phyloP scores from a whole-genome alignment of 2,888 invertebrate species.

The Cinara cedri region DNA sequence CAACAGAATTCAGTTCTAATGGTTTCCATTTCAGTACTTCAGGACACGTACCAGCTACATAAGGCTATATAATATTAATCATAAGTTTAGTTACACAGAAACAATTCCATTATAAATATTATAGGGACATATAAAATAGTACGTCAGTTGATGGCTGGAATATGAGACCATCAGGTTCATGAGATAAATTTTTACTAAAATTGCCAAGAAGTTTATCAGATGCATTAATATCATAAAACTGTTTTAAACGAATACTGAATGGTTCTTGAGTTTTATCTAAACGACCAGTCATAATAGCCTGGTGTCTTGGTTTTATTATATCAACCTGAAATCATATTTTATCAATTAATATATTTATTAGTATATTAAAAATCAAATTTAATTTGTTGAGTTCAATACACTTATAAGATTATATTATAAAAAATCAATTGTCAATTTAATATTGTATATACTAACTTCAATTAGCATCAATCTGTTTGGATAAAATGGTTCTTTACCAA shows the following conservation, averaged over 20 bases:
- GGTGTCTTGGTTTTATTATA: conserved; percentile 66
- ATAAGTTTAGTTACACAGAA: conserved; percentile 29
- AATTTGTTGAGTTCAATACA: not conserved
- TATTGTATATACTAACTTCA: conserved; percentile 62
- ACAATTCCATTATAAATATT: not conserved
- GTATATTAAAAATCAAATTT: not conserved
- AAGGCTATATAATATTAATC: conserved; percentile 69
- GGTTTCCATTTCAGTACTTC: conserved; percentile 98
- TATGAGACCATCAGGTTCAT: conserved; percentile 97
- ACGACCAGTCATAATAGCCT: conserved; percentile 77
- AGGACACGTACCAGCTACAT: conserved; percentile 80
- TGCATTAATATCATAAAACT: conserved; percentile 85
- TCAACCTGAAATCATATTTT: conserved; percentile 59
- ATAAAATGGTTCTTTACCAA: conserved; percentile 78
- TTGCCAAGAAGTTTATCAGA: conserved; percentile 76
- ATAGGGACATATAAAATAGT: conserved; percentile 60
- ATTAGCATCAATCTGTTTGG: conserved; percentile 80
- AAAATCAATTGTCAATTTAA: not conserved
- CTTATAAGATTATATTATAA: not conserved
- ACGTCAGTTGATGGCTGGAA: conserved; percentile 92
- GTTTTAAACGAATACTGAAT: conserved; percentile 87
- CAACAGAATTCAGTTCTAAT: conserved; percentile 89
- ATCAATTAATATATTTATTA: not conserved
- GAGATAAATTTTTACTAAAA: conserved; percentile 82
- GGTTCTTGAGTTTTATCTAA: conserved; percentile 82